These are phyloP conservation scores for Rotaria magnacalcarata DNA, from an alignment of 2,888 invertebrate species.

Conservation along the genomic window DNA sequence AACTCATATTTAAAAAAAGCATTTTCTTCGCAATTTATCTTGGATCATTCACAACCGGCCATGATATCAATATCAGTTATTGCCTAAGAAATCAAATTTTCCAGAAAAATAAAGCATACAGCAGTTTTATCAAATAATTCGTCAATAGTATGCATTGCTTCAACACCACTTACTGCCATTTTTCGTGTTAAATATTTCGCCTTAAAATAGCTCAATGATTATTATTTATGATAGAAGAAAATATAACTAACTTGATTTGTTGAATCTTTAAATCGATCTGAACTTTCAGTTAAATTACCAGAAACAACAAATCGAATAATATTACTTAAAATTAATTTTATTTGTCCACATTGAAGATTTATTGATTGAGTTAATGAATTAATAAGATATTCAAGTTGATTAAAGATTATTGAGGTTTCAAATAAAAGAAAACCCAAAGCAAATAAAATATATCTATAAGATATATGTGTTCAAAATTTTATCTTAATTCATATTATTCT, in stretches of 20 bases:
- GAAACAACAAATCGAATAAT: conserved; percentile 73
- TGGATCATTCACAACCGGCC: conserved; percentile 71
- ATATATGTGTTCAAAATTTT: neutral
- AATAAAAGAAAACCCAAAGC: neutral
- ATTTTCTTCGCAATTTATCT: neutral
- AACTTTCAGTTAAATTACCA: conserved; percentile 55
- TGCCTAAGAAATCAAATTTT: neutral
- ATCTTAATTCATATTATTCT: conserved; percentile 39
- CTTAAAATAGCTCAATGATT: conserved; percentile 49
- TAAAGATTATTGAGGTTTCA: conserved; percentile 18
- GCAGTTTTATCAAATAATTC: conserved; percentile 63
- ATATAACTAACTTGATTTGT: conserved; percentile 52
- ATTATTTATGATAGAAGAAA: too few relatives aligned
- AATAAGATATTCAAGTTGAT: conserved; percentile 9
- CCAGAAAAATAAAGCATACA: conserved; percentile 52
- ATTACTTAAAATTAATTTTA: conserved; percentile 54
- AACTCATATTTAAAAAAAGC: too few relatives aligned
- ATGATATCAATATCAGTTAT: conserved; percentile 74
- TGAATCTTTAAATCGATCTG: conserved; percentile 56
- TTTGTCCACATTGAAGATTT: conserved; percentile 64
- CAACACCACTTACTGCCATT: conserved; percentile 60
- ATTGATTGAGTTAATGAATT: neutral
- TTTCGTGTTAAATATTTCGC: conserved; percentile 60
- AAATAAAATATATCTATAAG: conserved; percentile 63
- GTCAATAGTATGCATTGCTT: conserved; percentile 68